Evolutionary conservation across 2,888 invertebrate genomes (phyloP), one percentile per base, ranked within the genome.

Genomic region (Drosophila mettleri): DNA sequence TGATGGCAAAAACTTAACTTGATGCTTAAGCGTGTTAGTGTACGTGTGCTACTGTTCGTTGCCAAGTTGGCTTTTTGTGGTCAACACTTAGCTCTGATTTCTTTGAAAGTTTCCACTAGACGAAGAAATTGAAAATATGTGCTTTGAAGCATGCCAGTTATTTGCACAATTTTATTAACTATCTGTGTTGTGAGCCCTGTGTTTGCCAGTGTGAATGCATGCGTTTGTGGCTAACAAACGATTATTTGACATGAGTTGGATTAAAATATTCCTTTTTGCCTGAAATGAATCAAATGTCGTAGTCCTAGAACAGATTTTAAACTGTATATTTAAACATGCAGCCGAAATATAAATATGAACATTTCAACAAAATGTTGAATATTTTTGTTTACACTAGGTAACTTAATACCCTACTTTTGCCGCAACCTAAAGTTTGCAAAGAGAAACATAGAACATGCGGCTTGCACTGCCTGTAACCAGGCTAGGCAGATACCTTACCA

Each of bases 121-220:
- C 72, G 68, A 34, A 45, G 69, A 66, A 72, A 69, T 75, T 64
- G 71, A 85, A 86, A 86, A 69, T 86, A 71, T 59, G 46, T 59
- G 58, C 65, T 65, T 27, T 59, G 64, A 61, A 73, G 67, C 65
- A 76, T 84, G 64, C 48, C 52, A 69, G 69, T 74, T 83, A 84
- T 83, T 80, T 83, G 69, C 55, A 67, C 55, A 68, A 79, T 86
- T 86, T 80, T 76, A 83, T 83, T 78, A 83, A 76, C 69, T 84
- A 65, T 83, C 78, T 80, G 78, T 70, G 60, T 46, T 59, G 52
- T 39, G 18, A 4, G n/a, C 9, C 14, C 12, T 8, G 12, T 29
- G 1, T 14, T 1, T 22, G 12, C 14, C 5, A 5, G 16, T 29
- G 45, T 67, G 39, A 34, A 39, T 46, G 43, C 39, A 43, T 46